phyloP scores from a whole-genome alignment of 2,113 vertebrate genomes.

The Panurus biarmicus region DNA sequence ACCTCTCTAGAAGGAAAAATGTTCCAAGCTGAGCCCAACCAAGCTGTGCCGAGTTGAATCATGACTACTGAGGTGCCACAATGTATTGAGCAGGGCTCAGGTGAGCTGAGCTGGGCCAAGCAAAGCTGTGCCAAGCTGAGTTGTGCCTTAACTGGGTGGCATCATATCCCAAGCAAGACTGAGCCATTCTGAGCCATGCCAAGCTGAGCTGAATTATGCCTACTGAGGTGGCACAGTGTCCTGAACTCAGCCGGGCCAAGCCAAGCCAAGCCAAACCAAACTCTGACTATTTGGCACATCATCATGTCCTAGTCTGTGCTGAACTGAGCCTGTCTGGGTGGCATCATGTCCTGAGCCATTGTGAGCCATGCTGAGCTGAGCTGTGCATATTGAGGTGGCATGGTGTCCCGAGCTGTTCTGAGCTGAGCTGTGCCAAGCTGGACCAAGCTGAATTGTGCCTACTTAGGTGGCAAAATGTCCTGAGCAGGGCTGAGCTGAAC shows the following conservation, averaged over 20 bases:
- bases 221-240: not conserved
- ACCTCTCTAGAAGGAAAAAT: not conserved
- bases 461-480: not conserved
- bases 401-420: not conserved
- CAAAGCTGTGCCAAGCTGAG: not conserved
- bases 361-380: not conserved
- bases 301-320: not conserved
- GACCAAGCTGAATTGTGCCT: not conserved
- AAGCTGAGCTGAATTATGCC: not conserved
- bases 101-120: not conserved
- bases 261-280: not conserved
- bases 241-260: not conserved
- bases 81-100: not conserved
- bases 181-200: not conserved
- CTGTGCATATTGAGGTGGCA: not conserved
- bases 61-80: not conserved
- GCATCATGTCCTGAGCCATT: not conserved
- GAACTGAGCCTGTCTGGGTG: not conserved
- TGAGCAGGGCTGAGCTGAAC: not conserved
- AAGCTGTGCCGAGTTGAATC: fast-evolving
- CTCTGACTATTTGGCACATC: not conserved
- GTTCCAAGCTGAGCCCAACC: fast-evolving
- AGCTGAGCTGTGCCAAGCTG: not conserved
- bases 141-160: not conserved
- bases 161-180: not conserved